phyloP scores from a whole-genome alignment of 2,113 vertebrate genomes.

The Xenotilapia longispinis region DNA sequence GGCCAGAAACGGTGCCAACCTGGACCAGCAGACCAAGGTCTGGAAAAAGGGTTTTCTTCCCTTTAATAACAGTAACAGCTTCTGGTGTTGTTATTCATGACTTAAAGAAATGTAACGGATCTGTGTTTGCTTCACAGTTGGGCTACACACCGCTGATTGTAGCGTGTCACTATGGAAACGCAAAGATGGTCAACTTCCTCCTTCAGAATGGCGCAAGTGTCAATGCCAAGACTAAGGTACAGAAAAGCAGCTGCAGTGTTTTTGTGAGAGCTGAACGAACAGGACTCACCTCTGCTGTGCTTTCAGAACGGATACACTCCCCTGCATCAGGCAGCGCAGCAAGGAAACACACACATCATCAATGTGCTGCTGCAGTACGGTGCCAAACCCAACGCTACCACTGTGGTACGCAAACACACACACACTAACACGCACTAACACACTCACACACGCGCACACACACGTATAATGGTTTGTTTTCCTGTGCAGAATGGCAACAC shows the following conservation, averaged over 20 bases:
- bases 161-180: conserved; percentile 95
- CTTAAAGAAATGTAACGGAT: not conserved
- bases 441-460: fast-evolving
- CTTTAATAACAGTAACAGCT: not conserved
- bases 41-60: not conserved
- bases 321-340: conserved; percentile 94
- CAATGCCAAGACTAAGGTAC: conserved; percentile 94
- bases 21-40: conserved; percentile 96
- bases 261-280: not conserved
- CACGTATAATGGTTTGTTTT: not conserved
- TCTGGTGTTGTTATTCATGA: not conserved
- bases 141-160: conserved; percentile 96
- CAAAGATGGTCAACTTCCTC: conserved; percentile 97
- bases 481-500: conserved; percentile 90
- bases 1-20: conserved; percentile 76
- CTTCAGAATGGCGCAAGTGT: conserved; percentile 88
- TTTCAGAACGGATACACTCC: conserved; percentile 92
- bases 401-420: fast-evolving
- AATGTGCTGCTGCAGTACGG: conserved; percentile 89
- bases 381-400: conserved; percentile 87
- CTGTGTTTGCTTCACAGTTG: conserved; percentile 69
- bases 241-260: not conserved
- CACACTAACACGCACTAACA: not conserved
- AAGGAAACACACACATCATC: conserved; percentile 97
- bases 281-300: not conserved